Evolutionary conservation across 2,888 invertebrate species (phyloP).

Genomic region (Pogonocherus hispidulus): DNA sequence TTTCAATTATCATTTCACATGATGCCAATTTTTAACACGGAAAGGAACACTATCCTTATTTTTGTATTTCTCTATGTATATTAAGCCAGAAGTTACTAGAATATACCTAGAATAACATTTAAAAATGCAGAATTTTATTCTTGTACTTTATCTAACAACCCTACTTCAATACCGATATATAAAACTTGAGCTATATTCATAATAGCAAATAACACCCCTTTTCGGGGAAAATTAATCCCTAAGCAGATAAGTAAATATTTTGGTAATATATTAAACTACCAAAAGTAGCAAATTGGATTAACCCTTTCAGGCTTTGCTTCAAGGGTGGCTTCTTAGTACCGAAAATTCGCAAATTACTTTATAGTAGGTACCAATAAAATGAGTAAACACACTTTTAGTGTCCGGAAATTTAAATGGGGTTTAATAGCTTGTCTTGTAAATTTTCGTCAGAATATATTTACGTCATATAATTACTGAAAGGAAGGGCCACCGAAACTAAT

Average conservation of each 20-base stretch:
- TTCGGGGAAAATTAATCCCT: background rate
- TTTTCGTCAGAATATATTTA: background rate
- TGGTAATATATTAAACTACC: slow-evolving; percentile 1
- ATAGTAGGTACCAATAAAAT: slow-evolving; percentile 3
- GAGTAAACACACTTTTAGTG: slow-evolving; percentile 1
- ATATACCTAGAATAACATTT: no score
- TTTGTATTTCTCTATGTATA: no score
- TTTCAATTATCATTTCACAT: no score
- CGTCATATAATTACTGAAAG: no score
- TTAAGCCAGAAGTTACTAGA: no score
- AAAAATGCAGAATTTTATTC: no score
- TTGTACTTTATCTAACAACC: no score
- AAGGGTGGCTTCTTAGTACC: background rate
- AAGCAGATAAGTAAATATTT: background rate
- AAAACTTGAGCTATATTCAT: no score
- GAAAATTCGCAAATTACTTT: background rate
- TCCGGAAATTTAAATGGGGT: background rate
- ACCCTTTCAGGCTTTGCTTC: background rate
- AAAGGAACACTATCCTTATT: no score
- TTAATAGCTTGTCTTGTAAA: background rate
- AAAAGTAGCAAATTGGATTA: slow-evolving; percentile 9
- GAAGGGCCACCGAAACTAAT: no score
- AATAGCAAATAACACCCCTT: background rate
- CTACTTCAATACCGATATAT: no score
- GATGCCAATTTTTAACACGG: no score